phyloP scores from a whole-genome alignment of 1,140 invertebrate genomes.

The Zaprionus ghesquierei region DNA sequence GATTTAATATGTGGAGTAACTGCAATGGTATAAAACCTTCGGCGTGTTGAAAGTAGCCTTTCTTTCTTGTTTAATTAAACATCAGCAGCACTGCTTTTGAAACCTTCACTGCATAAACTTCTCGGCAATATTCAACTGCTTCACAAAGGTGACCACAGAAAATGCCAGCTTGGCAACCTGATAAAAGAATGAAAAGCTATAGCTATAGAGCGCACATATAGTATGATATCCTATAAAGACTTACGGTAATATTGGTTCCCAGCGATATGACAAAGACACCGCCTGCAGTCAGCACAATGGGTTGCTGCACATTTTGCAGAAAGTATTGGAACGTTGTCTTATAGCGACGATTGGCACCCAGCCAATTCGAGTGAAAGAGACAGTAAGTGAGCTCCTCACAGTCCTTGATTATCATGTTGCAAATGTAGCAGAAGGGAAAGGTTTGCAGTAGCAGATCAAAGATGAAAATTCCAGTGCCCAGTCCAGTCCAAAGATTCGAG shows the following conservation, averaged over 20 bases:
- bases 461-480: conserved; percentile 27
- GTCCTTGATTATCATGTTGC: conserved; percentile 43
- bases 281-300: conserved; percentile 46
- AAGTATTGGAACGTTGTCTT: conserved; percentile 39
- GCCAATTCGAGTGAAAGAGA: conserved; percentile 62
- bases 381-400: conserved; percentile 40
- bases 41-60: too few relatives aligned
- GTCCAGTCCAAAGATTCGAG: conserved; percentile 25
- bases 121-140: conserved; percentile 58
- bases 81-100: too few relatives aligned
- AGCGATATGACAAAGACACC: conserved; percentile 53
- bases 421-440: conserved; percentile 59
- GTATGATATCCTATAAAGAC: neutral
- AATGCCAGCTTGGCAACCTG: conserved; percentile 59
- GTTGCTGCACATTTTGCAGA: conserved; percentile 56
- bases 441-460: conserved; percentile 39
- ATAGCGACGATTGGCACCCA: conserved; percentile 32
- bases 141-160: conserved; percentile 48
- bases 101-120: conserved; percentile 30
- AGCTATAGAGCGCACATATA: neutral
- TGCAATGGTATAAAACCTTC: too few relatives aligned
- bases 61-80: too few relatives aligned
- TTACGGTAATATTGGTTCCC: conserved; percentile 53
- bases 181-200: neutral
- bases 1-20: too few relatives aligned